These are phyloP conservation scores for Escarpia spicata DNA, from an alignment of 2,888 invertebrate genomes.

Conservation along the genomic window DNA sequence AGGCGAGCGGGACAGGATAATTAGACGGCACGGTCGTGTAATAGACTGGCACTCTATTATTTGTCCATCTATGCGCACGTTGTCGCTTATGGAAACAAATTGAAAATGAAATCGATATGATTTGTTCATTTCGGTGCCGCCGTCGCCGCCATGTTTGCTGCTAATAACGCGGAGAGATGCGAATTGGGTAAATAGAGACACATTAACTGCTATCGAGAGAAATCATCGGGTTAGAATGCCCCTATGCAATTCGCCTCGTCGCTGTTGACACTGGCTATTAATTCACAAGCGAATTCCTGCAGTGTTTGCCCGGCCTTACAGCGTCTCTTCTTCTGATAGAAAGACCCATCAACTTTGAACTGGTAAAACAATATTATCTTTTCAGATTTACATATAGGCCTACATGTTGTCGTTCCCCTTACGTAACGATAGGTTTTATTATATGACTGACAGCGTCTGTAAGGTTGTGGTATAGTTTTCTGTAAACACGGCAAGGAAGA, in stretches of 20 bases:
- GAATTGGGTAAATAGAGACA: not conserved
- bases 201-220: not conserved
- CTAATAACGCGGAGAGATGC: not conserved
- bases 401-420: not conserved
- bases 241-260: not conserved
- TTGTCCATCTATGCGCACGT: not conserved
- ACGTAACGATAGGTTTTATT: not conserved
- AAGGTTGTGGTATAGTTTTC: too few species aligned
- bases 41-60: slow-evolving; percentile 6
- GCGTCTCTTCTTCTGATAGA: not conserved
- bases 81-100: slow-evolving; percentile 16
- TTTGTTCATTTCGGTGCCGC: slow-evolving; percentile 16
- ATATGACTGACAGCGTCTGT: too few species aligned
- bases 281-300: not conserved
- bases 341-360: not conserved
- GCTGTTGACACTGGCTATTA: not conserved
- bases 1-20: not conserved
- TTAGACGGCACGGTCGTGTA: slow-evolving; percentile 10
- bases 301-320: not conserved
- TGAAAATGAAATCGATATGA: slow-evolving; percentile 13
- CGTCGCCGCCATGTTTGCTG: slow-evolving; percentile 3
- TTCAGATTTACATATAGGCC: not conserved
- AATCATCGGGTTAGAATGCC: not conserved
- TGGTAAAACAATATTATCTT: not conserved
- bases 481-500: too few species aligned